A percentile compares a stretch with the other conserved stretches of the same genome.
Conservation (phyloP, 2,113 vertebrate species). For the Helogale parvula region DNA sequence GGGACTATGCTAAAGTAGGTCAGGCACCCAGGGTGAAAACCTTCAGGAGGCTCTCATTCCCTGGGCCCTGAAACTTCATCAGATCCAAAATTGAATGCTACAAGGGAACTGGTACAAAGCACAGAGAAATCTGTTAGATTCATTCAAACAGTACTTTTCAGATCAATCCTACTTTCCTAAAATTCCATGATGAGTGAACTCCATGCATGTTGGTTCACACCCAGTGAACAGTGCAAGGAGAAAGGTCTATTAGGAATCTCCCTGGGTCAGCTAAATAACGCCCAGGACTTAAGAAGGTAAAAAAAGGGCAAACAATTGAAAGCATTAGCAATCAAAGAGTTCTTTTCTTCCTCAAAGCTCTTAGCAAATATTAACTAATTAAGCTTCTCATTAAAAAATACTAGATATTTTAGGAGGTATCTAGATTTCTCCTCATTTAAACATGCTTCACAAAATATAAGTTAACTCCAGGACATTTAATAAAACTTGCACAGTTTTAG, state of each 20-base stretch:
- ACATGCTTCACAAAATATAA: slow-evolving; percentile 14
- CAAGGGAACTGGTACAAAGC: not conserved
- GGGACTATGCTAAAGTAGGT: not conserved
- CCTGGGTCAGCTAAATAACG: not conserved
- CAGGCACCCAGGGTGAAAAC: not conserved
- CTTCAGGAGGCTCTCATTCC: not conserved
- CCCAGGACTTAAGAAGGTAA: not conserved
- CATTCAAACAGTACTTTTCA: not conserved
- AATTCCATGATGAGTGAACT: not conserved
- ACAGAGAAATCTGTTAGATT: not conserved
- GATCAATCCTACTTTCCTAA: not conserved
- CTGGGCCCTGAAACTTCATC: not conserved
- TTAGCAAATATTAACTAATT: slow-evolving; percentile 57
- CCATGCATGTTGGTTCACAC: not conserved
- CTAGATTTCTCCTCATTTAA: not conserved
- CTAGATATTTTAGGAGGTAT: slow-evolving; percentile 42
- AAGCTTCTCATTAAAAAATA: not conserved
- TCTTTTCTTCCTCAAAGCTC: slow-evolving; percentile 15
- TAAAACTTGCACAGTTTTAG: not conserved
- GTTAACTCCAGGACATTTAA: not conserved
- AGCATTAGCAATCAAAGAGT: slow-evolving; percentile 5
- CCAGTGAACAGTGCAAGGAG: not conserved
- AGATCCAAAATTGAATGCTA: not conserved
- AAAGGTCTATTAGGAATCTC: not conserved
- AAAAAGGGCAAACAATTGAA: slow-evolving; percentile 33